These are phyloP conservation scores for Cephus pygmeus DNA, from an alignment of 2,888 invertebrate species.

Conservation along the genomic window DNA sequence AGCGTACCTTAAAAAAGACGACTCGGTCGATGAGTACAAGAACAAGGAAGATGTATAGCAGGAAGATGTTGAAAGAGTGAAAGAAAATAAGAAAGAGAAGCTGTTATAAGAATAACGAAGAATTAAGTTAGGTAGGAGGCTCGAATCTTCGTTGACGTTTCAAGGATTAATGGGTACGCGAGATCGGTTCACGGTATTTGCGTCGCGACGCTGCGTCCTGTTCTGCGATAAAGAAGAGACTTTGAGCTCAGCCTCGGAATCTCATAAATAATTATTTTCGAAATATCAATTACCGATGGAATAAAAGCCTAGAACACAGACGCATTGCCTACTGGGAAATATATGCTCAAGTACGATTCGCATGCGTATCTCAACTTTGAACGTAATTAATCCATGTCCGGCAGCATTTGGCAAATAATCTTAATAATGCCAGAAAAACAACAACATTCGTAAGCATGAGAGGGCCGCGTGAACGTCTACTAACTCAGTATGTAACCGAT, in stretches of 20 bases:
- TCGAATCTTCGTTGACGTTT: neutral
- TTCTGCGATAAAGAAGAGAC: neutral
- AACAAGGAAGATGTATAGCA: neutral
- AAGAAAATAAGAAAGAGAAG: neutral
- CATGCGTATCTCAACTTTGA: neutral
- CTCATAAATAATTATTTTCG: constrained; percentile 28
- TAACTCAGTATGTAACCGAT: neutral
- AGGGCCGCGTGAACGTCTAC: neutral
- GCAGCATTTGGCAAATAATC: neutral
- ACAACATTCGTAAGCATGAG: neutral
- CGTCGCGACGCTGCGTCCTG: neutral
- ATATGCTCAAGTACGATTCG: neutral
- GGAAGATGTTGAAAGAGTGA: neutral
- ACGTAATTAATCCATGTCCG: neutral
- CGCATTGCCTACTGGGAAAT: neutral
- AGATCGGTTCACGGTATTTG: neutral
- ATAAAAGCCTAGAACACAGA: neutral
- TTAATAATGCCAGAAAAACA: neutral
- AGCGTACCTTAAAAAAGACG: neutral
- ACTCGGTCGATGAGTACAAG: neutral
- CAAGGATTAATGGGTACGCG: neutral
- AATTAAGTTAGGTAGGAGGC: neutral
- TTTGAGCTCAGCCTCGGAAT: constrained; percentile 11
- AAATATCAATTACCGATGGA: constrained; percentile 17
- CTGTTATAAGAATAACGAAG: neutral